Evolutionary conservation across 2,888 invertebrate genomes (phyloP).

Genomic region (Trisateles emortualis): DNA sequence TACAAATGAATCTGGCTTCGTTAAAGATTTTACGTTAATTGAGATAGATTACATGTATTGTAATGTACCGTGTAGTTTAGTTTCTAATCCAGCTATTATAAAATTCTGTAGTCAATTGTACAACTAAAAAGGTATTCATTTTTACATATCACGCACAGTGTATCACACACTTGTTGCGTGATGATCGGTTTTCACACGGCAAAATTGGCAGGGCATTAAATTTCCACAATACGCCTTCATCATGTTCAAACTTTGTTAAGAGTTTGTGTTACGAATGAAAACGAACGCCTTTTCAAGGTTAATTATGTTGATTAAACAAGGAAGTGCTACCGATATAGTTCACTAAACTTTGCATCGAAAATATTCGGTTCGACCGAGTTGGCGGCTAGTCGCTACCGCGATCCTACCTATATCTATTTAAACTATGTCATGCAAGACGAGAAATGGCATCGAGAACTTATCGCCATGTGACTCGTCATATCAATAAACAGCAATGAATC

Average conservation of each 20-base stretch:
- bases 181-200: conserved; percentile 30
- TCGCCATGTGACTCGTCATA: too few relatives aligned
- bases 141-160: conserved; percentile 34
- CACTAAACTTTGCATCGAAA: conserved; percentile 60
- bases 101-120: conserved; percentile 18
- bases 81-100: conserved; percentile 27
- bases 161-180: conserved; percentile 35
- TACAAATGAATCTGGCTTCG: conserved; percentile 58
- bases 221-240: conserved; percentile 23
- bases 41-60: conserved; percentile 42
- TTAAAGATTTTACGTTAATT: conserved; percentile 62
- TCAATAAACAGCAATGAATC: conserved; percentile 57
- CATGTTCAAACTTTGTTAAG: conserved; percentile 18
- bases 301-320: conserved; percentile 21
- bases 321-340: conserved; percentile 48
- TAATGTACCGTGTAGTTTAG: conserved; percentile 39
- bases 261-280: not conserved
- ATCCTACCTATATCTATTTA: conserved; percentile 48
- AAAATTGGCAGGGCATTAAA: conserved; percentile 5
- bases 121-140: conserved; percentile 26
- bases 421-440: conserved; percentile 6
- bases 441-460: conserved; percentile 30
- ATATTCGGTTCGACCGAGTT: conserved; percentile 74
- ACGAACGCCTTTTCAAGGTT: conserved; percentile 10
- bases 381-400: conserved; percentile 65